Evolutionary conservation across 2,888 invertebrate genomes (phyloP).

Genomic region (Napeogenes sylphis): DNA sequence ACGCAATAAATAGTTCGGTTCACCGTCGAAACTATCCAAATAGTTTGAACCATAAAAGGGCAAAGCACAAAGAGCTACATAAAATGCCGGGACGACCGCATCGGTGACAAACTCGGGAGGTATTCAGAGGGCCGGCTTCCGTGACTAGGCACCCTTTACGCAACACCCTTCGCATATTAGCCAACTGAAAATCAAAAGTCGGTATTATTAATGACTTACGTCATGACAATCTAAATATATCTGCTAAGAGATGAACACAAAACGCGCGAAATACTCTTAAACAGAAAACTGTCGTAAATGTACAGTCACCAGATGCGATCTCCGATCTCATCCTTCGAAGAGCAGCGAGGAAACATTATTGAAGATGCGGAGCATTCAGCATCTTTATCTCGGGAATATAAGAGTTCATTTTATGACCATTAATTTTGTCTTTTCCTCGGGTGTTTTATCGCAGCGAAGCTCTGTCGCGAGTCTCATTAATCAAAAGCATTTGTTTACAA

Average conservation of each 20-base stretch:
- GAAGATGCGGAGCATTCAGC: slow-evolving; percentile 73
- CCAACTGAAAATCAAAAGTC: slow-evolving; percentile 75
- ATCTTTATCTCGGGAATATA: slow-evolving; percentile 75
- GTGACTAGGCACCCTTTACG: slow-evolving; percentile 66
- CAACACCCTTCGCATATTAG: slow-evolving; percentile 71
- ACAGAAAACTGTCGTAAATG: slow-evolving; percentile 58
- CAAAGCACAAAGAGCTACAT: slow-evolving; percentile 73
- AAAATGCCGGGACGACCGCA: slow-evolving; percentile 73
- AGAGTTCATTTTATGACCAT: slow-evolving; percentile 79
- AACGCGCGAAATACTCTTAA: slow-evolving; percentile 56
- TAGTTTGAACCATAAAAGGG: slow-evolving; percentile 70
- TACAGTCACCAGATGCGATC: slow-evolving; percentile 72
- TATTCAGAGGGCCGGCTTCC: slow-evolving; percentile 66
- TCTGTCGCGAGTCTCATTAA: slow-evolving; percentile 78
- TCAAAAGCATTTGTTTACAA: slow-evolving; percentile 79
- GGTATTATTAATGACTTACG: slow-evolving; percentile 74
- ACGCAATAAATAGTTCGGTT: slow-evolving; percentile 62
- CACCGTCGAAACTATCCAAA: slow-evolving; percentile 64
- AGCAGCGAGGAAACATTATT: slow-evolving; percentile 70
- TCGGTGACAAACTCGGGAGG: slow-evolving; percentile 72
- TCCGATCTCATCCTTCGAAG: slow-evolving; percentile 66
- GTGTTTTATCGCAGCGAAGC: slow-evolving; percentile 75
- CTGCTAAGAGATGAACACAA: slow-evolving; percentile 60
- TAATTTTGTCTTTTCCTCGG: slow-evolving; percentile 75
- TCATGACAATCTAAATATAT: slow-evolving; percentile 76